Conservation (phyloP, 2,888 invertebrate genomes). For the Drosophila austrosaltans region DNA sequence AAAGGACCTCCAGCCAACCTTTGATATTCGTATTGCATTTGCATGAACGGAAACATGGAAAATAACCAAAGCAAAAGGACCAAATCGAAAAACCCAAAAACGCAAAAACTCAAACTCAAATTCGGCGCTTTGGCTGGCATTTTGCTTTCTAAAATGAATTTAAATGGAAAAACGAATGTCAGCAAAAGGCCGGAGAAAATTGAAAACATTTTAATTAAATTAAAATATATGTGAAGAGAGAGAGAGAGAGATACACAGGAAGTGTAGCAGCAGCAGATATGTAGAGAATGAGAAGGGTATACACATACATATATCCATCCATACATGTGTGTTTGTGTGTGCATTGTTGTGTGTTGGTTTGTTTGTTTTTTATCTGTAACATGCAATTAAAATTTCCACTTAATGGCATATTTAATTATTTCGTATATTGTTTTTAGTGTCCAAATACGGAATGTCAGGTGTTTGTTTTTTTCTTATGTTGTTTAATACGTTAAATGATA, state of each 20-base stretch:
- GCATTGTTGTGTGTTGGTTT: slow-evolving; percentile 17
- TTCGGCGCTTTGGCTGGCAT: slow-evolving; percentile 11
- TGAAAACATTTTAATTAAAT: slow-evolving; percentile 67
- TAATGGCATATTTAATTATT: slow-evolving; percentile 68
- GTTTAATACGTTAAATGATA: slow-evolving; percentile 34
- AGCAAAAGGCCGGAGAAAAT: slow-evolving; percentile 28
- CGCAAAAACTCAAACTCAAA: background rate
- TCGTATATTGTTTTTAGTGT: slow-evolving; percentile 12
- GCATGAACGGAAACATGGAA: too few relatives aligned
- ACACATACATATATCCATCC: too few relatives aligned
- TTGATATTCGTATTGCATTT: slow-evolving; percentile 9
- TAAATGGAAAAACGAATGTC: slow-evolving; percentile 37
- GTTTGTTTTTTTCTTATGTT: slow-evolving; percentile 3
- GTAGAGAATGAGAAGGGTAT: background rate
- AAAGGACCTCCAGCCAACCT: slow-evolving; percentile 29
- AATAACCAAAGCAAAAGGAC: background rate
- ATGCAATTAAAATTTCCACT: slow-evolving; percentile 61
- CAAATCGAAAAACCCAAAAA: background rate
- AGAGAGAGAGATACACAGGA: background rate
- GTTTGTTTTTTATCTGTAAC: slow-evolving; percentile 16
- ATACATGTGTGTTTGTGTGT: background rate
- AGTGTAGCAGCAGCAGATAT: slow-evolving; percentile 7
- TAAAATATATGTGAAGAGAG: slow-evolving; percentile 40
- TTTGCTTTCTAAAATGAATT: slow-evolving; percentile 43
- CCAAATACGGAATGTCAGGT: slow-evolving; percentile 16